Percentiles rank a stretch among this genome's conserved stretches.
Conservation (phyloP, 2,888 invertebrate species). For the Auanema sp. region DNA sequence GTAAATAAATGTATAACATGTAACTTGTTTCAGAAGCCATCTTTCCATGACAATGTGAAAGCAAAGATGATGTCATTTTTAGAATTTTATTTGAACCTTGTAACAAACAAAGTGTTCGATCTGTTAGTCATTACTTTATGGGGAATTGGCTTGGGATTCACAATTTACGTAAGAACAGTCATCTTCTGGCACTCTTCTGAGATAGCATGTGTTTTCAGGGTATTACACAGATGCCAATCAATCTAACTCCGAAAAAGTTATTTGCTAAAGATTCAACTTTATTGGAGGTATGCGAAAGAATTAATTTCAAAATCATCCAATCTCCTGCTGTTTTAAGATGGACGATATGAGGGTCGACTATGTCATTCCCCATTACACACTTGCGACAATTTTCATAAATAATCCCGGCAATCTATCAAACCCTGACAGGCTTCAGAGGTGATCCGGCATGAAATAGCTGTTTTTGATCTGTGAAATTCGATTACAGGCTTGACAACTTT, state of each 20-base stretch:
- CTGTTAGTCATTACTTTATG: constrained; percentile 39
- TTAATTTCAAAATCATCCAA: neutral
- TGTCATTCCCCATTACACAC: constrained; percentile 53
- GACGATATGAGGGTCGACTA: constrained; percentile 58
- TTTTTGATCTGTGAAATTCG: neutral
- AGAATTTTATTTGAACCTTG: constrained; percentile 38
- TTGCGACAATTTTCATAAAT: constrained; percentile 48
- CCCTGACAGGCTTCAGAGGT: constrained; percentile 21
- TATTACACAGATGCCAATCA: constrained; percentile 59
- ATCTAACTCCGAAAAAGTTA: constrained; percentile 57
- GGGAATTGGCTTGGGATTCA: constrained; percentile 46
- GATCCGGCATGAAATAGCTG: constrained; percentile 2
- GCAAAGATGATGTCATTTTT: constrained; percentile 21
- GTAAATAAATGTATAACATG: no score
- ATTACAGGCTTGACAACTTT: constrained; percentile 36
- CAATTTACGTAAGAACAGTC: constrained; percentile 45
- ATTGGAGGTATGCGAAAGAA: constrained; percentile 28
- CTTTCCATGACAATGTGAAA: constrained; percentile 38
- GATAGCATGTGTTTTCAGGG: constrained; percentile 34
- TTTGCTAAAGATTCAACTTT: constrained; percentile 59
- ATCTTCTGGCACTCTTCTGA: no score
- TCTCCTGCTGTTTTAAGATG: constrained; percentile 24
- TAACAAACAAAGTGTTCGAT: constrained; percentile 48
- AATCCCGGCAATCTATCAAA: constrained; percentile 53
- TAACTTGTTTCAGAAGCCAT: no score